Conservation (phyloP, 1,140 invertebrate genomes). For the Glossosoma conforme region DNA sequence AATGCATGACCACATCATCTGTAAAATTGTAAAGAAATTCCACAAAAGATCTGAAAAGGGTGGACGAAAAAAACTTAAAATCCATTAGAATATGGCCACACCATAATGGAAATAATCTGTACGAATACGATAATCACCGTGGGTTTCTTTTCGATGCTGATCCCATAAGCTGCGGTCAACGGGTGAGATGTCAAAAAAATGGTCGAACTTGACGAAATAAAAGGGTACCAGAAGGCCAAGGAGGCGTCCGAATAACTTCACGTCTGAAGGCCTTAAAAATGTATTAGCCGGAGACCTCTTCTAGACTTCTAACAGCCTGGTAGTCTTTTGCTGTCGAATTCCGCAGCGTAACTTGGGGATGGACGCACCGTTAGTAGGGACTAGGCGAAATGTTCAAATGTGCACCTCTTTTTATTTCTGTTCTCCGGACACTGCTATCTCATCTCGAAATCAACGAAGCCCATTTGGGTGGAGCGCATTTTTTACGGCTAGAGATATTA, state of each 20-base stretch:
- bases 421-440: background rate
- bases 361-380: slow-evolving; percentile 1
- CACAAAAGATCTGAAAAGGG: too few species aligned
- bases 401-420: background rate
- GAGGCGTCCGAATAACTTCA: slow-evolving; percentile 26
- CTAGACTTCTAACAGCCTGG: slow-evolving; percentile 5
- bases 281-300: slow-evolving; percentile 24
- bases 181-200: background rate
- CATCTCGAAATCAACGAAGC: background rate
- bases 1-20: too few species aligned
- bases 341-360: background rate
- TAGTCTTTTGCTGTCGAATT: slow-evolving; percentile 8
- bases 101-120: too few species aligned
- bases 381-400: slow-evolving; percentile 9
- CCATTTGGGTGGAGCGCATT: background rate
- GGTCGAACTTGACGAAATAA: background rate
- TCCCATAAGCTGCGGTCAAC: slow-evolving; percentile 9
- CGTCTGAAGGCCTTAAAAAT: slow-evolving; percentile 25
- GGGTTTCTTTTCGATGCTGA: slow-evolving; percentile 6
- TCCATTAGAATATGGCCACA: too few species aligned
- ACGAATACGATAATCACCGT: slow-evolving; percentile 18
- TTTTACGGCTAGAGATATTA: slow-evolving; percentile 1
- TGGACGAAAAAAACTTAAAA: too few species aligned
- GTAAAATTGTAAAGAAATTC: too few species aligned
- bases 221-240: slow-evolving; percentile 2